Conservation (phyloP, 2,113 vertebrate species). For the Probosciger aterrimus region DNA sequence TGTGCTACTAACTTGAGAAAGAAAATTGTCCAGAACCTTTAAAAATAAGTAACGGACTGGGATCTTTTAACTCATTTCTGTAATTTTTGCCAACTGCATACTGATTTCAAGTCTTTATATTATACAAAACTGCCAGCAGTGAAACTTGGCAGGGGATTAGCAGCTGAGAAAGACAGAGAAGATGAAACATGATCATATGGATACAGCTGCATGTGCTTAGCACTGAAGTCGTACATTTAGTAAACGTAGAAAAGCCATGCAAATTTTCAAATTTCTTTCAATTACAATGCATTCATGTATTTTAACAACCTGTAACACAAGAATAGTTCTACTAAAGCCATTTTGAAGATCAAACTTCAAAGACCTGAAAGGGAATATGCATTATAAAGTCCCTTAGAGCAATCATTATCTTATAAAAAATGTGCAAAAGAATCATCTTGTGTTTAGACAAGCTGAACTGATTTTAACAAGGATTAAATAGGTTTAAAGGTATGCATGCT, state of each 20-base stretch:
- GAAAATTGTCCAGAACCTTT: neutral
- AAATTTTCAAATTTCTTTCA: neutral
- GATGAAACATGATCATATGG: neutral
- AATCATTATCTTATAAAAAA: neutral
- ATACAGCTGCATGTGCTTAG: neutral
- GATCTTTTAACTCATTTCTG: slow-evolving; percentile 32
- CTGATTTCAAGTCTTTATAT: neutral
- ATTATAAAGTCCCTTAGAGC: neutral
- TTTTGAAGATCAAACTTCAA: neutral
- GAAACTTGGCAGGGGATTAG: neutral
- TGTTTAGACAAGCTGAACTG: neutral
- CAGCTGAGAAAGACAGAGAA: neutral
- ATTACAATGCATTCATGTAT: neutral
- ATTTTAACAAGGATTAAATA: neutral
- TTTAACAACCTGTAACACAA: neutral
- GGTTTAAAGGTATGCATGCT: neutral
- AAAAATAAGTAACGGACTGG: slow-evolving; percentile 10
- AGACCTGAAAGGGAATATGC: neutral
- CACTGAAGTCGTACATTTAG: neutral
- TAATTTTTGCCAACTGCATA: neutral
- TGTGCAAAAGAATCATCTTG: neutral
- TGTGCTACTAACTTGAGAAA: slow-evolving; percentile 13
- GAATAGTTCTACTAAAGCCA: neutral
- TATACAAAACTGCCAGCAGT: neutral
- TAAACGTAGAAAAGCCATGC: neutral